Evolutionary conservation across 2,888 invertebrate genomes (phyloP).

Genomic region (Lasioglossum leucozonium): DNA sequence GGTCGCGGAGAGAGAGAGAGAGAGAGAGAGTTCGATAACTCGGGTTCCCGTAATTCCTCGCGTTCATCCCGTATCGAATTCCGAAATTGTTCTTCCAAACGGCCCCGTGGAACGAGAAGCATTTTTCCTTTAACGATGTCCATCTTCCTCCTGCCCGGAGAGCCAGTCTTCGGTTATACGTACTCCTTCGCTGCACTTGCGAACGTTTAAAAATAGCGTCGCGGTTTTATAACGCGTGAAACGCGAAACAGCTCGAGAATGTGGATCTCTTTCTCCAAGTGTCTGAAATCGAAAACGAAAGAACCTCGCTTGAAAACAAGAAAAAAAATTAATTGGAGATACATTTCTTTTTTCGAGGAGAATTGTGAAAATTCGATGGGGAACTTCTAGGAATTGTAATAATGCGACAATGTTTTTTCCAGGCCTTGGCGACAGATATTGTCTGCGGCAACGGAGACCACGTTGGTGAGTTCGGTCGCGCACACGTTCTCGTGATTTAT

Average conservation of each 20-base stretch:
- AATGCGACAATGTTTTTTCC: constrained; percentile 63
- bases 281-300: not conserved
- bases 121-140: constrained; percentile 25
- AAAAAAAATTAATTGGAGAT: not conserved
- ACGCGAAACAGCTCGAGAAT: constrained; percentile 30
- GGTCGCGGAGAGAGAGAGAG: no score
- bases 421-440: constrained; percentile 75
- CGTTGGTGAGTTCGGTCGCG: constrained; percentile 72
- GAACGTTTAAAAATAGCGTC: constrained; percentile 54
- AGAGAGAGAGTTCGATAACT: not conserved
- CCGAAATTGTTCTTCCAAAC: not conserved
- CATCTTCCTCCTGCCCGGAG: constrained; percentile 35
- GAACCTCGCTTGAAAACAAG: not conserved
- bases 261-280: constrained; percentile 8
- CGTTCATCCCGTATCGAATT: not conserved
- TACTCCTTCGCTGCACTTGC: constrained; percentile 47
- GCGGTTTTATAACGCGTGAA: constrained; percentile 46
- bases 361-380: not conserved
- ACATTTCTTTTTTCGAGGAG: not conserved
- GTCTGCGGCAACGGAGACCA: constrained; percentile 75
- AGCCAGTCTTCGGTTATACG: constrained; percentile 55
- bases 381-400: no score
- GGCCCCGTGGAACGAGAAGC: not conserved
- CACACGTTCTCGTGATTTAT: constrained; percentile 38
- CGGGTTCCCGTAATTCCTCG: constrained; percentile 1